Percentiles rank a stretch among this genome's conserved stretches.
Conservation (phyloP, 2,888 invertebrate genomes). For the Listrodromus nycthemerus region DNA sequence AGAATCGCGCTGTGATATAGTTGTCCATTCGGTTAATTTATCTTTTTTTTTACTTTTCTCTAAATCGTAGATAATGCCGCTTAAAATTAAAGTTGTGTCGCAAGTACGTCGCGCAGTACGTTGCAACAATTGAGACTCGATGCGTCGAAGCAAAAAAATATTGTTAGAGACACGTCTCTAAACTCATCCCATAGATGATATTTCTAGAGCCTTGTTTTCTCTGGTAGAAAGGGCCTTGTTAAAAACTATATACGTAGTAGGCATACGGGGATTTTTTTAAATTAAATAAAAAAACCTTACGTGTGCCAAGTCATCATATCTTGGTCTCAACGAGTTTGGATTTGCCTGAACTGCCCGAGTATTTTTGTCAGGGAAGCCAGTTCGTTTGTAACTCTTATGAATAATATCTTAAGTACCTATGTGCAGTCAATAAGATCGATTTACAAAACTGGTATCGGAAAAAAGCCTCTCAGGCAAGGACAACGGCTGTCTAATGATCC, state of each 20-base stretch:
- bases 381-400: constrained; percentile 30
- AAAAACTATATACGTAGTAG: constrained; percentile 28
- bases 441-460: constrained; percentile 43
- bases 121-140: constrained; percentile 9
- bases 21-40: constrained; percentile 20
- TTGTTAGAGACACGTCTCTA: constrained; percentile 30
- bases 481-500: constrained; percentile 53
- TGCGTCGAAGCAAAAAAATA: constrained; percentile 42
- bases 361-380: constrained; percentile 14
- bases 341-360: constrained; percentile 22
- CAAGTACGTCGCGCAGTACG: constrained; percentile 8
- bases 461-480: constrained; percentile 57
- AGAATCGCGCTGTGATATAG: constrained; percentile 34
- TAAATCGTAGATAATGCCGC: constrained; percentile 10
- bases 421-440: constrained; percentile 62
- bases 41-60: constrained; percentile 24
- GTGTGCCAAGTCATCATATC: constrained; percentile 51
- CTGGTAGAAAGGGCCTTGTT: constrained; percentile 61
- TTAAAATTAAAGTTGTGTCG: constrained; percentile 1
- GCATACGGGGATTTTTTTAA: constrained; percentile 15
- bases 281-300: constrained; percentile 3
- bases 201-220: constrained; percentile 56
- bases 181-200: constrained; percentile 21
- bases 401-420: constrained; percentile 37
- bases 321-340: constrained; percentile 48